These are phyloP conservation scores for Chrosomus eos DNA, from an alignment of 2,797 vertebrate genomes.

Conservation along the genomic window DNA sequence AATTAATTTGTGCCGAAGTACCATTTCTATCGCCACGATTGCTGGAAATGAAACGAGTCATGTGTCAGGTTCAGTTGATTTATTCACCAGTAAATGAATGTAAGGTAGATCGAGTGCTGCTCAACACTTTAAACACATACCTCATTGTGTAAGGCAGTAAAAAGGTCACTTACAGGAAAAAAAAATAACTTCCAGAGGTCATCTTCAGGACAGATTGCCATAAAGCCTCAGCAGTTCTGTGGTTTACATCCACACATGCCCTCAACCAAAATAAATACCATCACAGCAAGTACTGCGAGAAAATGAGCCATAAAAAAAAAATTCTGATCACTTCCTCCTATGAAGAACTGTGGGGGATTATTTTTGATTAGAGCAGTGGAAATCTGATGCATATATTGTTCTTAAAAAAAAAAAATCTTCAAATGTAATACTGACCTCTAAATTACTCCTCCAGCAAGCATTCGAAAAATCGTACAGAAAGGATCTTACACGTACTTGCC, in stretches of 20 bases:
- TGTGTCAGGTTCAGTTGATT: constrained; percentile 65
- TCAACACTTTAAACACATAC: constrained; percentile 53
- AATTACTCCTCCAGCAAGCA: constrained; percentile 10
- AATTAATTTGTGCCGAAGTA: background rate
- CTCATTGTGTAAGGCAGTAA: constrained; percentile 66
- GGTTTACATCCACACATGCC: constrained; percentile 29
- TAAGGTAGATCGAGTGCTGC: constrained; percentile 69
- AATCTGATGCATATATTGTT: background rate
- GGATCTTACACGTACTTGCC: constrained; percentile 46
- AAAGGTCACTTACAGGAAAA: constrained; percentile 76
- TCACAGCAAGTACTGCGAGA: constrained; percentile 47
- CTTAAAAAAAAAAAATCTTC: background rate
- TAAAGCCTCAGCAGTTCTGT: constrained; percentile 31
- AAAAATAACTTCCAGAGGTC: constrained; percentile 41
- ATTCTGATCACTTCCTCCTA: background rate
- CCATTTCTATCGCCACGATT: background rate
- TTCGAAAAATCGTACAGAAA: constrained; percentile 44
- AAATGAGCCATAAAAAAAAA: background rate
- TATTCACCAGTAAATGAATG: constrained; percentile 75
- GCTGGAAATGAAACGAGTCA: constrained; percentile 3
- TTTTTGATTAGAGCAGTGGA: constrained; percentile 14
- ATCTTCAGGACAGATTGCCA: constrained; percentile 45
- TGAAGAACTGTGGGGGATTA: background rate
- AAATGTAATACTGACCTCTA: constrained; percentile 34
- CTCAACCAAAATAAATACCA: constrained; percentile 74